These are phyloP conservation scores for Atta colombica DNA, from an alignment of 1,140 invertebrate species.

Conservation along the genomic window DNA sequence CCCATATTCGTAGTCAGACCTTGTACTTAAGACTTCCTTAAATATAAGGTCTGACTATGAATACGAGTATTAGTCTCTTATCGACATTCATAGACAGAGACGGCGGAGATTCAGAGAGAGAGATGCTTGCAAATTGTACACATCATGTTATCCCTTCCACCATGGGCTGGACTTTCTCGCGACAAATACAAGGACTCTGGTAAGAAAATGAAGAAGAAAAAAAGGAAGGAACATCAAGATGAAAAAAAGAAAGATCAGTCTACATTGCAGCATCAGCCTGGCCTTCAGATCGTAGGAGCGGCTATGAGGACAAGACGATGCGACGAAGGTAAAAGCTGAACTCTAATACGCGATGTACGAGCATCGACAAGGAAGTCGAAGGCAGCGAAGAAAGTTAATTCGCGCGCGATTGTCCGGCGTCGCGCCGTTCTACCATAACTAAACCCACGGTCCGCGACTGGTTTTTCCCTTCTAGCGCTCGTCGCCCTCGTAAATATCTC, in stretches of 20 bases:
- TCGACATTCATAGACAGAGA: no score
- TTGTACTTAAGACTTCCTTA: no score
- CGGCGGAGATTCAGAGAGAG: no score
- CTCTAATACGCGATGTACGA: constrained; percentile 60
- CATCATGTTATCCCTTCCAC: no score
- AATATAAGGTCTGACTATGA: no score
- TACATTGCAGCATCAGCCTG: constrained; percentile 12
- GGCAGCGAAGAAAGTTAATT: constrained; percentile 72
- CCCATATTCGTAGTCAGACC: no score
- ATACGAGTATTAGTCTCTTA: no score
- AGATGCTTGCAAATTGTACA: no score
- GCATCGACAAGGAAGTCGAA: constrained; percentile 64
- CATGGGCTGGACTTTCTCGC: constrained; percentile 61
- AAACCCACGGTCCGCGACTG: constrained; percentile 46
- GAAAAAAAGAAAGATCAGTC: constrained; percentile 45
- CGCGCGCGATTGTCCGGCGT: constrained; percentile 69
- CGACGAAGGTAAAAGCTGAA: constrained; percentile 28
- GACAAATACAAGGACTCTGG: constrained; percentile 44
- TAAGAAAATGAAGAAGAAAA: constrained; percentile 7
- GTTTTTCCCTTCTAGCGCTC: constrained; percentile 56
- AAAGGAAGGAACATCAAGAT: not conserved
- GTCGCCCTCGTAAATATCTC: constrained; percentile 58
- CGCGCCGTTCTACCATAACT: constrained; percentile 57
- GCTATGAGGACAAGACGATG: not conserved
- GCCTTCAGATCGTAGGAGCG: not conserved